Evolutionary conservation across 2,888 invertebrate genomes (phyloP), one percentile per base, ranked within the genome.

Genomic region (Adelognathus sp.): DNA sequence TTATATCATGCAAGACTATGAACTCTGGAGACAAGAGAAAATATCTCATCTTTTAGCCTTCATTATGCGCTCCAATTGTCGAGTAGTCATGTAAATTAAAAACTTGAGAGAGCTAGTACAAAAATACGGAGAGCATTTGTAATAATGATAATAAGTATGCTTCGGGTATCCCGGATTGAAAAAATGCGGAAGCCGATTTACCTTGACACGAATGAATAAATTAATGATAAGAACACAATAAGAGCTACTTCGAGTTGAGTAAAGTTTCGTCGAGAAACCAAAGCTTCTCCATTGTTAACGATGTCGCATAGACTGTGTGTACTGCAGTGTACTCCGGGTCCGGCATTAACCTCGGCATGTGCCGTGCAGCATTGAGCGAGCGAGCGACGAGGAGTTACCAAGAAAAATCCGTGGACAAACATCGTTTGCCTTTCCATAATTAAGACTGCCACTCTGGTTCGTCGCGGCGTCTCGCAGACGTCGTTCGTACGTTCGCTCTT

Each of bases 381-480:
- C 14, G 56, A 14, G 60, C 69, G 69, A 70, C 54, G 44, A 39
- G 41, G 58, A 44, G 63, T 31, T 36, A 44, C 36, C 21, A 60
- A 24, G 63, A 76, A 82, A 82, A 82, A 82, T 80, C 54, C 46
- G 46, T 69, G 60, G 50, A 77, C 79, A 82, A 85, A 84, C 79
- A 85, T 81, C 80, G 77, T 83, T 84, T 81, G 81, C 77, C 78
- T 81, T 82, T 84, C 81, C 75, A 81, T 84, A 85, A 86, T 86
- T 82, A 82, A 83, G 79, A 82, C 76, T 18, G 54, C 60, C 56
- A 60, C 52, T 9, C 39, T 11, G 3, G 70, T 63, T 70, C 50
- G 63, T n/a, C n/a, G 66, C 71, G 27, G 67, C 46, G 78, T 66
- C 60, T 52, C 54, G 41, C 36, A 66, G 69, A 79, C 64, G 44